Percentiles rank a stretch among this genome's conserved stretches.
These are phyloP conservation scores for Monochamus saltuarius DNA, from an alignment of 1,140 invertebrate genomes.

Conservation along the genomic window DNA sequence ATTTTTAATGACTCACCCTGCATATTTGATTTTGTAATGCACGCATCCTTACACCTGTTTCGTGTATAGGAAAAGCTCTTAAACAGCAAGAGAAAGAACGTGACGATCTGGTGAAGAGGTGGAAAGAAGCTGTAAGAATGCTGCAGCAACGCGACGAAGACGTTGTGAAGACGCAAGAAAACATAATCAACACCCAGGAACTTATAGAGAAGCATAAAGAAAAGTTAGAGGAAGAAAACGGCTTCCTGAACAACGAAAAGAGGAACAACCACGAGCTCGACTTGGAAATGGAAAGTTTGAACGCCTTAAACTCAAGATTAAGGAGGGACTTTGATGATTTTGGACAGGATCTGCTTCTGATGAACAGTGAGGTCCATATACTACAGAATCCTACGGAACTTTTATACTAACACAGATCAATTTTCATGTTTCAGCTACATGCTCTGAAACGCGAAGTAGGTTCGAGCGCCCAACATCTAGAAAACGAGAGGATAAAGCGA, in stretches of 20 bases:
- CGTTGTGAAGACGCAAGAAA: conserved; percentile 53
- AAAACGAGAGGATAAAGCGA: conserved; percentile 35
- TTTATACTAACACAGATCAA: background rate
- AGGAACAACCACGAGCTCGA: conserved; percentile 44
- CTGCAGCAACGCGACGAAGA: conserved; percentile 58
- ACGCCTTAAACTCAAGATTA: conserved; percentile 33
- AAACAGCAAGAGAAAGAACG: conserved; percentile 42
- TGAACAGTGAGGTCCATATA: conserved; percentile 37
- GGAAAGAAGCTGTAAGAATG: conserved; percentile 58
- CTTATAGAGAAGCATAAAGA: conserved; percentile 37
- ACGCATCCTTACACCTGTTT: too few relatives aligned
- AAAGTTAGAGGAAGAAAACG: conserved; percentile 43
- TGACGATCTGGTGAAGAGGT: conserved; percentile 45
- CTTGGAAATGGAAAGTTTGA: conserved; percentile 37
- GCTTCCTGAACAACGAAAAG: conserved; percentile 43
- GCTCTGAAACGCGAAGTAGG: conserved; percentile 33
- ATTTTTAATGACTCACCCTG: too few relatives aligned
- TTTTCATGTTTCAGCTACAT: conserved; percentile 29
- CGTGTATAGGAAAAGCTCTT: conserved; percentile 43
- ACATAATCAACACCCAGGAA: conserved; percentile 33
- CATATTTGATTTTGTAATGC: too few relatives aligned
- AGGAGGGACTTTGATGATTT: conserved; percentile 34
- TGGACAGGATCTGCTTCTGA: conserved; percentile 24
- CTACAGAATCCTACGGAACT: background rate
- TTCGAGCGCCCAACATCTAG: conserved; percentile 31